These are phyloP conservation scores for Platygyra sinensis DNA, from an alignment of 64 coral and sea anemone genomes.

Conservation along the genomic window DNA sequence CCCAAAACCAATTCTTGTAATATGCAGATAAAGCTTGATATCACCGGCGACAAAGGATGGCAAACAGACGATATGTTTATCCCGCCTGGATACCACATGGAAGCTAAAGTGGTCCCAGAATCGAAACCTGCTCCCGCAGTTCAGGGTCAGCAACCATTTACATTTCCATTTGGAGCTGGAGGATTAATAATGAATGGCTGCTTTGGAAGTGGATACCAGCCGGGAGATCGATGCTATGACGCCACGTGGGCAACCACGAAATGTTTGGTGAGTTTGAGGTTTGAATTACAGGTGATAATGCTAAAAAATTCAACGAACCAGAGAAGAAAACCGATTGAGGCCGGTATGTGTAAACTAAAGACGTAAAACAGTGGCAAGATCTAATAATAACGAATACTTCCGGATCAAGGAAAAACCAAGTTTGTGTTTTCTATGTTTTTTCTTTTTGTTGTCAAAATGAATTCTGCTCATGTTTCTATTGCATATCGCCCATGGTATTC, in stretches of 20 bases:
- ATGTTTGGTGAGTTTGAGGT: conserved; percentile 25
- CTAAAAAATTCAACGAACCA: no score
- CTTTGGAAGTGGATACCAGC: conserved; percentile 46
- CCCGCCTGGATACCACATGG: conserved; percentile 63
- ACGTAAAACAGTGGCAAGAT: no score
- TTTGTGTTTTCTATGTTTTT: no score
- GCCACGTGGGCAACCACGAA: neutral
- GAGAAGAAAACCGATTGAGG: no score
- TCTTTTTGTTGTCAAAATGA: no score
- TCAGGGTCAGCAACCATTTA: conserved; percentile 6
- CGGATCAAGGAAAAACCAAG: no score
- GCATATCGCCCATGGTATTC: no score
- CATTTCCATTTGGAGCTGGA: conserved; percentile 58
- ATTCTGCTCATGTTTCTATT: no score
- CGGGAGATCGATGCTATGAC: conserved; percentile 44
- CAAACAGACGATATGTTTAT: conserved; percentile 63
- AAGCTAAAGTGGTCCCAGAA: conserved; percentile 21
- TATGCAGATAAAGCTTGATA: conserved; percentile 57
- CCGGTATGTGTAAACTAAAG: no score
- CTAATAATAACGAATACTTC: no score
- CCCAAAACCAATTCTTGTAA: neutral
- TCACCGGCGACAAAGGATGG: conserved; percentile 66
- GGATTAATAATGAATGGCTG: conserved; percentile 61
- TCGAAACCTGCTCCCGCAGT: neutral
- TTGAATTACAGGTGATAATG: neutral